These are phyloP conservation scores for Ylistrum balloti DNA, from an alignment of 1,140 invertebrate species.

Conservation along the genomic window DNA sequence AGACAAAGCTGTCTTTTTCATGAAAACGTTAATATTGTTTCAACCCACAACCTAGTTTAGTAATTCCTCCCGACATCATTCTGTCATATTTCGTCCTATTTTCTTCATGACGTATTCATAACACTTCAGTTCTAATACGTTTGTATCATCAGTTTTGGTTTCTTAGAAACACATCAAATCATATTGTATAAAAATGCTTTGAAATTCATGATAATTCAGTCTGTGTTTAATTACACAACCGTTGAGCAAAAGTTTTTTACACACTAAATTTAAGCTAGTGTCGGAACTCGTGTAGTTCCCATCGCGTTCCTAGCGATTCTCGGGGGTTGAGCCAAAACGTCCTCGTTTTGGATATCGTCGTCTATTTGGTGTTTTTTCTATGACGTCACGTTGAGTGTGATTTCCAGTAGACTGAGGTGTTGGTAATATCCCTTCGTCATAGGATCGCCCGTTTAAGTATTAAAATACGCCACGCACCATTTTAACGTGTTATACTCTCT, in stretches of 20 bases:
- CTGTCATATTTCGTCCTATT: background rate
- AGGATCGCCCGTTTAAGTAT: background rate
- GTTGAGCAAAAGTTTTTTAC: slow-evolving; percentile 5
- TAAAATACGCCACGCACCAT: slow-evolving; percentile 25
- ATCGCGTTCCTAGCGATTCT: no score
- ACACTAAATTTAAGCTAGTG: background rate
- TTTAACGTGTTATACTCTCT: background rate
- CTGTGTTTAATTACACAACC: background rate
- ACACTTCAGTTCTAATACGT: background rate
- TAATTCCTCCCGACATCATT: slow-evolving; percentile 23
- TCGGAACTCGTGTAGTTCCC: no score
- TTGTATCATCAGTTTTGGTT: slow-evolving; percentile 41
- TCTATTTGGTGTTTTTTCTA: no score
- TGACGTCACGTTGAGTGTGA: no score
- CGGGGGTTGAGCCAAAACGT: no score
- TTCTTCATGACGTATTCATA: slow-evolving; percentile 12
- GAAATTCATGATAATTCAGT: slow-evolving; percentile 47
- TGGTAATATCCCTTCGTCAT: background rate
- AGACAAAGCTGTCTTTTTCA: slow-evolving; percentile 29
- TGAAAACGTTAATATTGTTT: background rate
- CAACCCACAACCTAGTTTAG: background rate
- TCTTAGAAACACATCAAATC: slow-evolving; percentile 39
- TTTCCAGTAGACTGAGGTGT: background rate
- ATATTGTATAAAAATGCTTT: background rate
- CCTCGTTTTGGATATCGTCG: no score